These are phyloP conservation scores for Drepana arcuata DNA, from an alignment of 1,140 invertebrate genomes.

Conservation along the genomic window DNA sequence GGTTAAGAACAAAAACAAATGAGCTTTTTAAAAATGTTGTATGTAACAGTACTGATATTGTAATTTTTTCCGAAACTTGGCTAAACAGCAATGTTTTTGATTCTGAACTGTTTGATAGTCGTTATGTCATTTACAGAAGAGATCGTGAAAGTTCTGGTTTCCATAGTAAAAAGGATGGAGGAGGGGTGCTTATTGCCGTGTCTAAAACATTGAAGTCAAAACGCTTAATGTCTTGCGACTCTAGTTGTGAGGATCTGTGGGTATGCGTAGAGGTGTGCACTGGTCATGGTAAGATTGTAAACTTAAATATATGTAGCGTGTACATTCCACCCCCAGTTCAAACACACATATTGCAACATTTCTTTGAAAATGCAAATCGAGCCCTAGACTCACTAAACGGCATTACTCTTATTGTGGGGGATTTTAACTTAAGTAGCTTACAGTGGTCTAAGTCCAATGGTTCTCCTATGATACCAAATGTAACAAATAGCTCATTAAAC, in stretches of 20 bases:
- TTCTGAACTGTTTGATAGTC: too few relatives aligned
- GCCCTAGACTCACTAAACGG: conserved; percentile 1
- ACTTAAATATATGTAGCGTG: conserved; percentile 10
- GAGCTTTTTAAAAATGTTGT: conserved; percentile 4
- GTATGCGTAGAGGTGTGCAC: neutral
- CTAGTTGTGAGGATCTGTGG: conserved; percentile 10
- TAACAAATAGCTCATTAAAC: too few relatives aligned
- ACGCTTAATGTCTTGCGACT: neutral
- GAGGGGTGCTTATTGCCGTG: conserved; percentile 7
- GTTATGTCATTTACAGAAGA: conserved; percentile 8
- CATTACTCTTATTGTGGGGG: conserved; percentile 10
- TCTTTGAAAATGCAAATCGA: conserved; percentile 11
- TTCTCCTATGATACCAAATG: too few relatives aligned
- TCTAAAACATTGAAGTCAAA: conserved; percentile 5
- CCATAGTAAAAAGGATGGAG: conserved; percentile 3
- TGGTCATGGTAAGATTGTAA: neutral
- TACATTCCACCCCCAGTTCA: conserved; percentile 21
- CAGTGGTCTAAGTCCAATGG: too few relatives aligned
- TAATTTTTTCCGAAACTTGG: conserved; percentile 13
- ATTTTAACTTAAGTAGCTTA: conserved; percentile 24
- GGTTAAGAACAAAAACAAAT: too few relatives aligned
- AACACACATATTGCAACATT: conserved; percentile 7
- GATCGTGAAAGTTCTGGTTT: conserved; percentile 2
- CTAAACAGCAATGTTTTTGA: conserved; percentile 7
- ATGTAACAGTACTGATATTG: conserved; percentile 8